A percentile compares a stretch with the other conserved stretches of the same genome.
Conservation (phyloP, 2,888 invertebrate species). For the Stomorhina lunata region DNA sequence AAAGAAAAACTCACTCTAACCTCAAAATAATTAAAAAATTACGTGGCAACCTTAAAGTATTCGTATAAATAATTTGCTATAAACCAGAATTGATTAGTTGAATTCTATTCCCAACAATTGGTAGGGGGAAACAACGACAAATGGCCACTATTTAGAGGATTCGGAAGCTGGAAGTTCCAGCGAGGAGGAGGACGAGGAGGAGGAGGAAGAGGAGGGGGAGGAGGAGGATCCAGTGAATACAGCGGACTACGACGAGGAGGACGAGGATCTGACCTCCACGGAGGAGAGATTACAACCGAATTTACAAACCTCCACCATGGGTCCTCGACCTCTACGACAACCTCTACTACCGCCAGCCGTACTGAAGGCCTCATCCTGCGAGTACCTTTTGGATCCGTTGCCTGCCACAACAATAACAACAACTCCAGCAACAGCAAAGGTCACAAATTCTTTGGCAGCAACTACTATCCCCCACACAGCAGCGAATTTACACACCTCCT, state of each 20-base stretch:
- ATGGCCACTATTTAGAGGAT: constrained; percentile 80
- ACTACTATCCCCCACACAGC: neutral
- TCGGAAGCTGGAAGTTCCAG: constrained; percentile 79
- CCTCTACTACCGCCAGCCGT: constrained; percentile 66
- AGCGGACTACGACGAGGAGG: constrained; percentile 65
- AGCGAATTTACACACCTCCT: constrained; percentile 53
- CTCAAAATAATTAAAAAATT: neutral
- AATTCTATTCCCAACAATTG: constrained; percentile 81
- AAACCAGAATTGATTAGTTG: constrained; percentile 80
- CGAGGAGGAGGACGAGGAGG: constrained; percentile 72
- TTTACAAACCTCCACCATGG: constrained; percentile 69
- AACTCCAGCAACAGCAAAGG: constrained; percentile 50
- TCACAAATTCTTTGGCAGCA: constrained; percentile 18
- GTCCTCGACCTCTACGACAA: constrained; percentile 71
- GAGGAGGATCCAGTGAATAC: constrained; percentile 61
- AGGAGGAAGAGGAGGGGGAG: constrained; percentile 54
- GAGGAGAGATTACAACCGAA: constrained; percentile 71
- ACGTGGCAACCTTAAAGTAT: constrained; percentile 36
- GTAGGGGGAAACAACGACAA: constrained; percentile 81
- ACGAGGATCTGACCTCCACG: constrained; percentile 67
- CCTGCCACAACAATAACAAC: constrained; percentile 55
- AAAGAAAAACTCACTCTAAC: constrained; percentile 15
- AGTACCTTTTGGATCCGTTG: constrained; percentile 78
- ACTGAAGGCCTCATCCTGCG: constrained; percentile 75
- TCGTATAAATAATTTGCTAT: constrained; percentile 72